Evolutionary conservation across 2,113 vertebrate species (phyloP).

Genomic region (Cervus canadensis): DNA sequence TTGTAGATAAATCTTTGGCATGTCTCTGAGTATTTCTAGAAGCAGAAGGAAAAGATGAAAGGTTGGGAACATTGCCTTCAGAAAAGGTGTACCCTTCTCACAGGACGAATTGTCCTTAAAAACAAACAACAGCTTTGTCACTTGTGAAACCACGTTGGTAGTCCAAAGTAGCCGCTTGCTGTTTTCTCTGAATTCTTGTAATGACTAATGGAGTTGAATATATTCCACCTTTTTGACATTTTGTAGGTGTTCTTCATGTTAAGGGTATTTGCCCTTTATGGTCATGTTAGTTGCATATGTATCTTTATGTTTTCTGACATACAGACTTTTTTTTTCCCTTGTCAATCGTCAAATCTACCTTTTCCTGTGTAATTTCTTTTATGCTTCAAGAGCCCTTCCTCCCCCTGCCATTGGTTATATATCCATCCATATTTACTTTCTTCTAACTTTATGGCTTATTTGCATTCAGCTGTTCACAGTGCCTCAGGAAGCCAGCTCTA

Average conservation of each 20-base stretch:
- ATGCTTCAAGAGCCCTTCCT: background rate
- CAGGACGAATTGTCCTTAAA: background rate
- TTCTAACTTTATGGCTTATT: background rate
- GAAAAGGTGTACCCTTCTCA: no score
- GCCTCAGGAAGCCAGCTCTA: background rate
- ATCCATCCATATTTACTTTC: background rate
- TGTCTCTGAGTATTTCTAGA: background rate
- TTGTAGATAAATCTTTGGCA: background rate
- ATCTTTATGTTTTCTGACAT: background rate
- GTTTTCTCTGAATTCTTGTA: background rate
- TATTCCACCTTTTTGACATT: background rate
- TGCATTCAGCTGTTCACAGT: background rate
- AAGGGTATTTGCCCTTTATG: fast-evolving
- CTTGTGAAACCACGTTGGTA: background rate
- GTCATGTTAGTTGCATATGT: fast-evolving
- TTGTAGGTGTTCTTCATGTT: background rate
- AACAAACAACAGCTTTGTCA: background rate
- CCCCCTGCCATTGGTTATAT: background rate
- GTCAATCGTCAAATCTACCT: background rate
- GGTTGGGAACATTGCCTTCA: background rate
- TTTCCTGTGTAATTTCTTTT: background rate
- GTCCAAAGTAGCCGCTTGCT: background rate
- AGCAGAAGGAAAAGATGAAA: background rate
- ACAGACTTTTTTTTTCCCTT: background rate
- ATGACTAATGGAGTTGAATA: background rate